Percentiles rank a stretch among this genome's conserved stretches.
phyloP scores from a whole-genome alignment of 2,113 vertebrate species.

The Melierax canorus region DNA sequence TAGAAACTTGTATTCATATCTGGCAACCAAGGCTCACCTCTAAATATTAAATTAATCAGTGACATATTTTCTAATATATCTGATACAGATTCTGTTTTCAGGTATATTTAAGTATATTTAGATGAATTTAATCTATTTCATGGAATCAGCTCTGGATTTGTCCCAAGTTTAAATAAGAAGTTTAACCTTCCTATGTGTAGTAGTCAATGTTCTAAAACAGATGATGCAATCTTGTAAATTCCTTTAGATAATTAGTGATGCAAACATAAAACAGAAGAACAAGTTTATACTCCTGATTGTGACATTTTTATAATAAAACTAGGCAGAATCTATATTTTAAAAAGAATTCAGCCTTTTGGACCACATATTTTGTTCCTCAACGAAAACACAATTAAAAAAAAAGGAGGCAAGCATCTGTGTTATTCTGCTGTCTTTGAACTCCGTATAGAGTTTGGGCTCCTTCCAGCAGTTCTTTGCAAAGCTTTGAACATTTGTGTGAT shows the following conservation, averaged over 20 bases:
- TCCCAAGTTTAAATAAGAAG: background rate
- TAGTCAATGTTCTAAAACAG: background rate
- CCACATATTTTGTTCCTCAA: constrained; percentile 48
- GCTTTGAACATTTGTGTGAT: constrained; percentile 66
- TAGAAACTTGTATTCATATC: background rate
- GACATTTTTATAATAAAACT: background rate
- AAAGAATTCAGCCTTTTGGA: constrained; percentile 1
- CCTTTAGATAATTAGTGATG: background rate
- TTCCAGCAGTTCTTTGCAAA: constrained; percentile 50
- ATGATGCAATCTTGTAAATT: background rate
- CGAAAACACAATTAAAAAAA: background rate
- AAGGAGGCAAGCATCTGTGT: constrained; percentile 24
- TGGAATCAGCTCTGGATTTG: background rate
- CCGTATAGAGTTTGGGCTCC: constrained; percentile 37
- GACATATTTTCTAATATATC: background rate
- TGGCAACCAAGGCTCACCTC: background rate
- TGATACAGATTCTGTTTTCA: background rate
- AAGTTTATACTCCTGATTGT: background rate
- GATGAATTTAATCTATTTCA: background rate
- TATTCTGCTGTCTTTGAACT: constrained; percentile 55
- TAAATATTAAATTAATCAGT: background rate
- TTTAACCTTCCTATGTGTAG: background rate
- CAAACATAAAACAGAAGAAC: background rate
- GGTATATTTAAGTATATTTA: background rate
- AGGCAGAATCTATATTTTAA: background rate